These are phyloP conservation scores for Papilio elwesi DNA, from an alignment of 2,888 invertebrate genomes.

Conservation along the genomic window DNA sequence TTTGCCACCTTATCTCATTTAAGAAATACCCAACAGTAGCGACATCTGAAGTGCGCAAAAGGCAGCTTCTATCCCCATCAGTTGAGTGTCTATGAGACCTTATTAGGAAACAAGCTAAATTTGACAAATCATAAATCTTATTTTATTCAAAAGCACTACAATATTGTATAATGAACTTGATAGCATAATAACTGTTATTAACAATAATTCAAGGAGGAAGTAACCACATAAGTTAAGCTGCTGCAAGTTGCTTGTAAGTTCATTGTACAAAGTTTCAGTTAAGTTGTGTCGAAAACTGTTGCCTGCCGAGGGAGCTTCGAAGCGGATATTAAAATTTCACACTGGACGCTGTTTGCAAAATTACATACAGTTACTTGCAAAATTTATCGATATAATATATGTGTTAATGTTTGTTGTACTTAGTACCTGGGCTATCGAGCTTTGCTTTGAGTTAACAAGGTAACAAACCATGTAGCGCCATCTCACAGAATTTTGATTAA, in stretches of 20 bases:
- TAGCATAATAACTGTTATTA: constrained; percentile 1
- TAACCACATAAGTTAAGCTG: constrained; percentile 17
- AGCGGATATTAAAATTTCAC: constrained; percentile 38
- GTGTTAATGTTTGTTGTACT: background rate
- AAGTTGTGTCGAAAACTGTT: constrained; percentile 31
- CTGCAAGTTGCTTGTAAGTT: constrained; percentile 27
- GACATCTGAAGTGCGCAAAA: no score
- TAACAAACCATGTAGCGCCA: no score
- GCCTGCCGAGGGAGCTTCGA: constrained; percentile 7
- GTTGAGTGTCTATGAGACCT: no score
- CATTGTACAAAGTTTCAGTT: constrained; percentile 29
- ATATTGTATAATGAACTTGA: background rate
- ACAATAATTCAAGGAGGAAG: constrained; percentile 10
- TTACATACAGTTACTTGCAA: background rate
- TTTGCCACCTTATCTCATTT: no score
- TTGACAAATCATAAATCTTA: background rate
- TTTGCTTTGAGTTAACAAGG: no score
- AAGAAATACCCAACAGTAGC: no score
- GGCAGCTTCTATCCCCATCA: no score
- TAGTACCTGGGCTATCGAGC: no score
- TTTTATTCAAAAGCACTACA: background rate
- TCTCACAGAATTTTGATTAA: no score
- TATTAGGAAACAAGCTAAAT: background rate
- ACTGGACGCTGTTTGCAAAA: constrained; percentile 23
- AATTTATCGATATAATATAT: background rate